A percentile compares a stretch with the other conserved stretches of the same genome.
These are phyloP conservation scores for Romanogobio albipinnatus DNA, from an alignment of 2,113 vertebrate species.

Conservation along the genomic window DNA sequence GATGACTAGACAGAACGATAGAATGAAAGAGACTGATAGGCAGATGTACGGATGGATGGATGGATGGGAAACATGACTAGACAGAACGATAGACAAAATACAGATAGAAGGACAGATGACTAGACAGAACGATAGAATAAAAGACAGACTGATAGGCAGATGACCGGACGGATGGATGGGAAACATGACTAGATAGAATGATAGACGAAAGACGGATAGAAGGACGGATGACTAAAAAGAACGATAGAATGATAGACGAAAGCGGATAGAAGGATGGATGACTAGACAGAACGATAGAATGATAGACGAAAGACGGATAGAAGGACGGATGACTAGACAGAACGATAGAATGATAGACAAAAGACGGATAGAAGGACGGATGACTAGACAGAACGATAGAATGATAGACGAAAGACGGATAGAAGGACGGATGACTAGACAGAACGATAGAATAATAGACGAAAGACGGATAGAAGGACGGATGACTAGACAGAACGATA, in stretches of 20 bases:
- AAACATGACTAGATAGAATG: background rate
- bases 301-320: no score
- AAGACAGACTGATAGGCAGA: background rate
- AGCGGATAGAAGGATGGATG: no score
- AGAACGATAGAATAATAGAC: no score
- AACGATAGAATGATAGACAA: background rate
- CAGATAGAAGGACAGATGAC: no score
- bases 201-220: no score
- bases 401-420: background rate
- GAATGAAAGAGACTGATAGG: no score
- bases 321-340: background rate
- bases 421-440: background rate
- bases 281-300: background rate
- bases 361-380: background rate
- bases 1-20: background rate
- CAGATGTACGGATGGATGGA: no score
- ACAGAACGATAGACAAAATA: conserved; percentile 9
- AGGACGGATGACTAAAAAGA: background rate
- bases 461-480: no score
- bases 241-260: background rate
- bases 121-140: background rate
- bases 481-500: background rate
- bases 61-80: background rate
- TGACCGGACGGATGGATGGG: no score
- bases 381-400: background rate